phyloP scores from a whole-genome alignment of 2,113 vertebrate species.

The Myiagra hebetior region DNA sequence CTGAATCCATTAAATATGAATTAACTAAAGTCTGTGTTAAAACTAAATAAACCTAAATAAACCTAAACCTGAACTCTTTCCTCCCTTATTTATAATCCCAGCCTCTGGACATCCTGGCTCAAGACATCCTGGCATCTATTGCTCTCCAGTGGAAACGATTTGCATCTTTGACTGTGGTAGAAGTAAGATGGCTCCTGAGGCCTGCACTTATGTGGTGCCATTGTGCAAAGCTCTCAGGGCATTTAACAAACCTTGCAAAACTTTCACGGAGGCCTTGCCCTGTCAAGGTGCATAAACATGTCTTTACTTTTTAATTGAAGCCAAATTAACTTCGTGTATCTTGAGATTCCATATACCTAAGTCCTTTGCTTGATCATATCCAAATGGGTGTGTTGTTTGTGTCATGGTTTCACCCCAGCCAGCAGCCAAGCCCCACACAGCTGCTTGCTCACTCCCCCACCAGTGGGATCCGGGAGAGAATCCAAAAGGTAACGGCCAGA shows the following conservation, averaged over 20 bases:
- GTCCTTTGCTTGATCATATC: background rate
- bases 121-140: background rate
- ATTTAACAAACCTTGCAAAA: background rate
- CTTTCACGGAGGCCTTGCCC: background rate
- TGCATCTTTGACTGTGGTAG: rapidly evolving
- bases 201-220: background rate
- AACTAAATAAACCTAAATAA: background rate
- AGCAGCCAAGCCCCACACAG: background rate
- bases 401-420: background rate
- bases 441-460: rapidly evolving
- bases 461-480: background rate
- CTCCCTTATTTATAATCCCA: background rate
- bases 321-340: background rate
- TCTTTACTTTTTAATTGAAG: background rate
- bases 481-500: background rate
- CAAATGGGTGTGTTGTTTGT: background rate
- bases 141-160: background rate
- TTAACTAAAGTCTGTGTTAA: background rate
- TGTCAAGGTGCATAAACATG: background rate
- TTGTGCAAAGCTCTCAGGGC: background rate
- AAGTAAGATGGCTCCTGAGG: background rate
- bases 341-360: background rate
- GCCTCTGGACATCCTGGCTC: background rate
- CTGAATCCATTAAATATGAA: background rate
- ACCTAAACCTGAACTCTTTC: background rate